Conservation (phyloP, 2,797 vertebrate genomes). For the Spheniscus humboldti region DNA sequence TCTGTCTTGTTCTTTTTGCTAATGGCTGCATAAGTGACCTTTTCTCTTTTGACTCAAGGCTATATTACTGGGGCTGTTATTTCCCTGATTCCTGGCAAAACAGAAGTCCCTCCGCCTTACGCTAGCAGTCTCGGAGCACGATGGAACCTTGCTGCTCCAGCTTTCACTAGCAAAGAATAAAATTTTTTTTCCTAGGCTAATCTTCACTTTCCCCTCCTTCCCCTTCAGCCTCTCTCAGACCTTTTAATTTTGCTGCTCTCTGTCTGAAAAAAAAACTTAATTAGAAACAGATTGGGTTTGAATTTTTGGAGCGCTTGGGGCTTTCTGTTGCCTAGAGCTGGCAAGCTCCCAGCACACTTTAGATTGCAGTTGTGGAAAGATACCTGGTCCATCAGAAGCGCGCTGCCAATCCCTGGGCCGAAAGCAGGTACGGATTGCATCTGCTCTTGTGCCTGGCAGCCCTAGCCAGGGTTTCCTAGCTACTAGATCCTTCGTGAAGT, state of each 20-base stretch:
- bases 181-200: neutral
- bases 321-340: neutral
- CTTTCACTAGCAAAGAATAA: neutral
- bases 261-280: neutral
- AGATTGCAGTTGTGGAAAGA: neutral
- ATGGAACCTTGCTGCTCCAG: neutral
- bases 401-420: neutral
- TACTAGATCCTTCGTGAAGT: rapidly evolving
- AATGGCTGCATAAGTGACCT: neutral
- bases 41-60: neutral
- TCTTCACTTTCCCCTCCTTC: neutral
- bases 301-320: neutral
- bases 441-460: neutral
- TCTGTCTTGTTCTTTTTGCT: neutral
- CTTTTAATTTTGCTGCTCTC: neutral
- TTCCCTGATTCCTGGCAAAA: neutral
- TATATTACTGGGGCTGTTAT: neutral
- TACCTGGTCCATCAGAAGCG: neutral
- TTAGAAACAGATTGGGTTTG: neutral
- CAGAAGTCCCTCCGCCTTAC: neutral
- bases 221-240: neutral
- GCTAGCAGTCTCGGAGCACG: neutral
- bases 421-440: neutral
- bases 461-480: neutral
- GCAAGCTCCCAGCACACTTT: neutral